Evolutionary conservation across 2,113 vertebrate species (phyloP), one percentile per base, ranked within the genome.

Genomic region (Perca schrenkii): DNA sequence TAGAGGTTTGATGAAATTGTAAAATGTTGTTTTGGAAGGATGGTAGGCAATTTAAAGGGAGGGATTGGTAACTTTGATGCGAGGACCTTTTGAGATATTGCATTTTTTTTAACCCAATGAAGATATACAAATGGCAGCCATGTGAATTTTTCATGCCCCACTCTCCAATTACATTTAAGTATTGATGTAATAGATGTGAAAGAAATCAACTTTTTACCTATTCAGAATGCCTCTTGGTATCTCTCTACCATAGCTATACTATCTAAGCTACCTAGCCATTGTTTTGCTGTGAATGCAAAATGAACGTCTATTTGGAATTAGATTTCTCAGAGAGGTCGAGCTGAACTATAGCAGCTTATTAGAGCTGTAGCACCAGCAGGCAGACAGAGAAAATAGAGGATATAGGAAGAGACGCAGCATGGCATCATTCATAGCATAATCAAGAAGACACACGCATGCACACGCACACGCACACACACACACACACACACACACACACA

Each of bases 321-420:
- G 62, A 53, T 46, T 62, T 31, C 17, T 68, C 25, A 16, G 22
- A 49, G 53, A 74, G 40, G 40, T 43, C 2, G 1, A 43, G 36
- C 52, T 61, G 52, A 77, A 75, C 53, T 77, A 31, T 49, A 73
- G 57, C 70, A 76, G 74, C 77, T 79, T 74, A 79, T 75, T 81
- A 58, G 40, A 74, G 76, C 25, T 40, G 34, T 12, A 34, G 66
- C 76, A 62, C n/a, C n/a, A 68, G 75, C 66, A 47, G 70, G 62
- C 46, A 21, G 36, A 36, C 34, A 36, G 22, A 68, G 53, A 31
- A 61, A 67, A 50, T n/a, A 17, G 19, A 68, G 49, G n/a, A 61
- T 62, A 50, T n/a, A 17, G 60, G 47, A 83, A 22, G 74, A 82
- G 74, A 70, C 40, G 8, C 34, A 69, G 43, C 69, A 31, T 64